These are phyloP conservation scores for Dynastes grantii DNA, from an alignment of 2,888 invertebrate species.

Conservation along the genomic window DNA sequence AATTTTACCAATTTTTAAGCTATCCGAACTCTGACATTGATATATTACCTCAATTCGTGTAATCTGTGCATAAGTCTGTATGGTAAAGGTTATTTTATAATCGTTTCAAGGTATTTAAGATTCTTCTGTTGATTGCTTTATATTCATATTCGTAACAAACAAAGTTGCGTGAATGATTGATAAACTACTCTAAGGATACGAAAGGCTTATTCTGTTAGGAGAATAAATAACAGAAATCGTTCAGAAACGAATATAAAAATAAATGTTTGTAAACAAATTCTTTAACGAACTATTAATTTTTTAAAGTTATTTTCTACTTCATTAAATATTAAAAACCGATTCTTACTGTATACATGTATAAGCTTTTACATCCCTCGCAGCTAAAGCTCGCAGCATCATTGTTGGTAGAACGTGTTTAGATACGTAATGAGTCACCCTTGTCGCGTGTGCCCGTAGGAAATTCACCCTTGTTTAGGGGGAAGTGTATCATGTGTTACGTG, in stretches of 20 bases:
- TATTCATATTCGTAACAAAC: slow-evolving; percentile 13
- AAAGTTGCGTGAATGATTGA: background rate
- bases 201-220: background rate
- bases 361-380: background rate
- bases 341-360: background rate
- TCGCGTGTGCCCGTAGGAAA: slow-evolving; percentile 34
- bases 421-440: slow-evolving; percentile 41
- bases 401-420: slow-evolving; percentile 10
- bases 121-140: background rate
- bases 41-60: background rate
- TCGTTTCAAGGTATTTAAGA: background rate
- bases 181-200: background rate
- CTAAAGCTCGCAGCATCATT: slow-evolving; percentile 17
- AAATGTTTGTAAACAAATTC: too few relatives aligned
- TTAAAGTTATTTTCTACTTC: too few relatives aligned
- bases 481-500: slow-evolving; percentile 43
- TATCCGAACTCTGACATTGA: slow-evolving; percentile 22
- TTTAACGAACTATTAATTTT: too few relatives aligned
- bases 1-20: slow-evolving; percentile 35
- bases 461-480: slow-evolving; percentile 39
- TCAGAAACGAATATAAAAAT: too few relatives aligned
- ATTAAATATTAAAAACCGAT: too few relatives aligned
- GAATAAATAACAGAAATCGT: too few relatives aligned
- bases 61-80: background rate
- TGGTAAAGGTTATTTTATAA: background rate